Evolutionary conservation across 2,113 vertebrate species (phyloP).

Genomic region (Lepus timidus): DNA sequence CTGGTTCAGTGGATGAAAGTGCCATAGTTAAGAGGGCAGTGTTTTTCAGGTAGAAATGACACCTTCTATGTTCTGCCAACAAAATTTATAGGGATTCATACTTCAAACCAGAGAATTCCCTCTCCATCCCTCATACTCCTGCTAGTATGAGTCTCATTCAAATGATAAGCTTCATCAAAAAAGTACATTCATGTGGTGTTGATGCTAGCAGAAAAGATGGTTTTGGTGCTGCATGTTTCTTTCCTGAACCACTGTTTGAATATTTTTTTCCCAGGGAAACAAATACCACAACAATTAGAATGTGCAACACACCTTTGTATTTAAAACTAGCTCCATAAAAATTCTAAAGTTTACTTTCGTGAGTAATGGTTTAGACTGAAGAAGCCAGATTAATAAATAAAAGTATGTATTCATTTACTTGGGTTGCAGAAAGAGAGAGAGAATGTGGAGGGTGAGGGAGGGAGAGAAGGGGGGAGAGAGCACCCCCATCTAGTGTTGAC

Average conservation of each 20-base stretch:
- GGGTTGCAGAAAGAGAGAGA: too few relatives aligned
- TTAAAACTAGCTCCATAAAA: not conserved
- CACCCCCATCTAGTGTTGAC: too few relatives aligned
- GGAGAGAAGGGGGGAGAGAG: too few relatives aligned
- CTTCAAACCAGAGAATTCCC: not conserved
- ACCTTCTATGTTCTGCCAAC: not conserved
- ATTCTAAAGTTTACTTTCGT: not conserved
- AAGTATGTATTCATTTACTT: too few relatives aligned
- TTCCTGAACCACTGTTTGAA: not conserved
- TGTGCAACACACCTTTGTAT: not conserved
- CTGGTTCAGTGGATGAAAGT: not conserved
- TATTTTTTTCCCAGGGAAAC: not conserved
- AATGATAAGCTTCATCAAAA: not conserved
- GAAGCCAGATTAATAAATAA: not conserved
- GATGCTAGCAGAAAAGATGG: not conserved
- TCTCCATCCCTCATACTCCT: not conserved
- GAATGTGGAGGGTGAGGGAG: too few relatives aligned
- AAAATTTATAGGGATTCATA: not conserved
- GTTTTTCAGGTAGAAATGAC: not conserved
- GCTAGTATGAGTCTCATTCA: not conserved
- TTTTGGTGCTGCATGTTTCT: not conserved
- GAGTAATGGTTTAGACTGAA: not conserved
- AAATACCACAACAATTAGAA: not conserved
- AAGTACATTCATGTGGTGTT: not conserved
- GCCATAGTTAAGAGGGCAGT: accelerated